These are phyloP conservation scores for Selene dorsalis DNA, from an alignment of 2,797 vertebrate genomes.

Conservation along the genomic window DNA sequence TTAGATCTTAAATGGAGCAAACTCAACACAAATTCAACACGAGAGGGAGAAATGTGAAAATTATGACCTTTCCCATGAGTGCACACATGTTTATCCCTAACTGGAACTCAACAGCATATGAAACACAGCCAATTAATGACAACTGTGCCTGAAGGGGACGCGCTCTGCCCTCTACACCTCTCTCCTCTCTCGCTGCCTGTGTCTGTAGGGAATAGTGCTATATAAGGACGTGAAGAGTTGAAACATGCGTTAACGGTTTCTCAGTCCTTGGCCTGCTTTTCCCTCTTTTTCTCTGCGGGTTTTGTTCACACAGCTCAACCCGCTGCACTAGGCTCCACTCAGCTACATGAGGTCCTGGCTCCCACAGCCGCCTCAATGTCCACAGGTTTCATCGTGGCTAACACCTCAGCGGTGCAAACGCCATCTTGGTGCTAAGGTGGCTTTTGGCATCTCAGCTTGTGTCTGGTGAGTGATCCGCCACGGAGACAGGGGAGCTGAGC, in stretches of 20 bases:
- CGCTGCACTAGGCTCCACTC: conserved; percentile 59
- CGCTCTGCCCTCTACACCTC: conserved; percentile 40
- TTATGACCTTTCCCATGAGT: conserved; percentile 66
- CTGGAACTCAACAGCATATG: conserved; percentile 67
- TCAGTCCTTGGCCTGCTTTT: conserved; percentile 81
- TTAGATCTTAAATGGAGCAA: conserved; percentile 63
- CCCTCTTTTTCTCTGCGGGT: conserved; percentile 51
- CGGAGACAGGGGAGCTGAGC: conserved; percentile 48
- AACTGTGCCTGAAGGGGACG: conserved; percentile 71
- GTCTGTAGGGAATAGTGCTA: conserved; percentile 74
- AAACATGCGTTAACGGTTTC: conserved; percentile 78
- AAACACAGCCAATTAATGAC: conserved; percentile 75
- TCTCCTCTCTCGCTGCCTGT: conserved; percentile 42
- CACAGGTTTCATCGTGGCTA: conserved; percentile 33
- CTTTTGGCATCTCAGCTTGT: conserved; percentile 44
- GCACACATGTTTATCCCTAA: conserved; percentile 69
- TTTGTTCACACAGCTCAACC: conserved; percentile 61
- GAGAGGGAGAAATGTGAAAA: conserved; percentile 57
- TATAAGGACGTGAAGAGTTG: conserved; percentile 77
- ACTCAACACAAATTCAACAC: conserved; percentile 51
- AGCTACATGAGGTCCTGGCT: conserved; percentile 37
- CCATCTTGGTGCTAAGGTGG: conserved; percentile 34
- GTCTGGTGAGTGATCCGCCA: conserved; percentile 43
- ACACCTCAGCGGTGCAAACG: conserved; percentile 12
- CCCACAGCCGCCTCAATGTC: conserved; percentile 29